Evolutionary conservation across 2,113 vertebrate species (phyloP), one percentile per base, ranked within the genome.

Genomic region (Amblyornis subalaris): DNA sequence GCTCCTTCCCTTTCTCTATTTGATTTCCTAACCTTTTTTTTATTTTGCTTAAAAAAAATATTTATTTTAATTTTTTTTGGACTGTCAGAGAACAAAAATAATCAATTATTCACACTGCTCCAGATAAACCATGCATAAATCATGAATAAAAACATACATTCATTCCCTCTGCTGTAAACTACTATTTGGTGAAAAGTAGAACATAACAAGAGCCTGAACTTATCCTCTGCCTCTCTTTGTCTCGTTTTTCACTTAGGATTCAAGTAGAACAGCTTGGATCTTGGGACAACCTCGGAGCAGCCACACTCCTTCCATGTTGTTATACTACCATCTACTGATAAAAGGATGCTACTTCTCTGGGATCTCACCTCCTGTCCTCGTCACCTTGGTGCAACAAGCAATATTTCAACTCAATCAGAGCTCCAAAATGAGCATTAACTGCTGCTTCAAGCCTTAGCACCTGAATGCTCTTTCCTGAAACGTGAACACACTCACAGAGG

Each of bases 291-390:
- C 62, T 83, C 79, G 44, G 51, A 44, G 73, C 36, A 22, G 74
- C 85, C 10, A 3, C n/a, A 0, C 36, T 93, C 81, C 84, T 97
- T 98, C 85, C 61, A 50, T 35, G 97, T 88, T 81, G 89, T 96
- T 98, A 97, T 98, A 98, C 97, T 97, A 97, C 98, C 98, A 98
- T 96, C 98, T 98, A 97, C 98, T 98, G 98, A 94, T 96, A 86
- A 92, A 94, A 96, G 65, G 85, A 94, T 95, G 98, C 86, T 96
- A 98, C 67, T 98, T 97, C 98, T 62, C 93, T 61, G 11, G 79
- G 55, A 87, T 87, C 60, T 50, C 57, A 18, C 78, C 89, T 45
- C 62, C 85, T 42, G 28, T 22, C n/a, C 60, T 69, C 31, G 24
- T 67, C 89, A 92, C 75, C 83, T 65, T 64, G 53, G 38, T 82